Evolutionary conservation across 2,113 vertebrate species (phyloP), one percentile per base, ranked within the genome.

Genomic region (Aix galericulata): DNA sequence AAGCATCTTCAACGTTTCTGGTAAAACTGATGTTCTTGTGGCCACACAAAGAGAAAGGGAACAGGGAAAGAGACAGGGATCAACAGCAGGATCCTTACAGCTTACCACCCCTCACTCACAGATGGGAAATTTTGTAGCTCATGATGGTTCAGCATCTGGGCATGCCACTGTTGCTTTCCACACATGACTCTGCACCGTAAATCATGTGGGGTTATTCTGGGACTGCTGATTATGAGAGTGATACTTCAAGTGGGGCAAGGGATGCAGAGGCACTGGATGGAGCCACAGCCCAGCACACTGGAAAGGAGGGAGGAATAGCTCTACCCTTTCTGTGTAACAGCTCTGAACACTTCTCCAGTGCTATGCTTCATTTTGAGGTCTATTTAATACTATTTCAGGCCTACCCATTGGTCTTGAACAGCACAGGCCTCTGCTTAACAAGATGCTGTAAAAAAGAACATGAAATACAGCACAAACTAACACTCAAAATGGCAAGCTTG

Each of bases 1-100:
- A 81, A 52, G 38, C 4, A 32, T 9, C 60, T 60, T 75, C 62
- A 71, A 46, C 27, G 20, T 5, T 44, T 53, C 3, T 5, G 4
- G 12, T 56, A 79, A 64, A 81, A 63, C 12, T 68, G 26, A 50
- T 11, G 23, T 58, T 66, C 67, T 40, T 5, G 2, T 17, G 42
- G 18, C 38, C 6, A 3, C 52, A 20, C 0, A 36, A 36, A 36
- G 36, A 36, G 36, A 36, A 36, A 36, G 36, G 36, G 36, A 36
- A 34, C 38, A 59, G 5, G 52, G 21, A 42, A 31, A 77, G 11
- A 10, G 21, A 53, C 8, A 83, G 4, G 11, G n/a, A 88, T 1
- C 0, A 0, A 74, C 62, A 12, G 53, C 23, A 55, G 26, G 9
- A 79, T 13, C 14, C n/a, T 34, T 13, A 44, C 17, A 78, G 13